Percentiles rank a stretch among this genome's conserved stretches.
phyloP scores from a whole-genome alignment of 2,888 invertebrate species.

The Bruchidius siliquastri region DNA sequence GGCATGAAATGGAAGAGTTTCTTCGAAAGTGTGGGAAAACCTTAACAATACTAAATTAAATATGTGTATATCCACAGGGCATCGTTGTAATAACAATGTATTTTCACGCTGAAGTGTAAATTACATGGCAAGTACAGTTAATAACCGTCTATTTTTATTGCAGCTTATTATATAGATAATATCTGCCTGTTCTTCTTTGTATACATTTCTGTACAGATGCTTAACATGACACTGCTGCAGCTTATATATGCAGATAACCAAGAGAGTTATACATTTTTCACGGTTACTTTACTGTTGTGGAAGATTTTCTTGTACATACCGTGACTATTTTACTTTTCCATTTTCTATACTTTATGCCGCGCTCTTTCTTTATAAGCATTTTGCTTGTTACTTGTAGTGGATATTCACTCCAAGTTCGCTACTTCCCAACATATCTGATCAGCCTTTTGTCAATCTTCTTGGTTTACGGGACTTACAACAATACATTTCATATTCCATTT shows the following conservation, averaged over 20 bases:
- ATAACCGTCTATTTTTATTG: neutral
- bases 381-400: no score
- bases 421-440: no score
- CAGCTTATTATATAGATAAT: neutral
- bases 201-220: neutral
- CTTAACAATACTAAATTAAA: neutral
- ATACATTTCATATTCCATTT: no score
- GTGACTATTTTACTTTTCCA: no score
- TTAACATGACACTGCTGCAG: neutral
- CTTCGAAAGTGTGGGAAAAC: neutral
- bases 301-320: no score
- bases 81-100: neutral
- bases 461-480: no score
- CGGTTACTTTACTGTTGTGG: neutral
- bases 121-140: neutral
- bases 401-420: no score
- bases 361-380: no score
- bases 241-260: neutral
- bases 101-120: neutral
- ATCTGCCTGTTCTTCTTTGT: neutral
- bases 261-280: neutral
- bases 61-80: neutral
- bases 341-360: no score
- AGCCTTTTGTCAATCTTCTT: no score
- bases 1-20: neutral